Evolutionary conservation across 2,113 vertebrate genomes (phyloP), one percentile per base, ranked within the genome.

Genomic region (Labrus mixtus): DNA sequence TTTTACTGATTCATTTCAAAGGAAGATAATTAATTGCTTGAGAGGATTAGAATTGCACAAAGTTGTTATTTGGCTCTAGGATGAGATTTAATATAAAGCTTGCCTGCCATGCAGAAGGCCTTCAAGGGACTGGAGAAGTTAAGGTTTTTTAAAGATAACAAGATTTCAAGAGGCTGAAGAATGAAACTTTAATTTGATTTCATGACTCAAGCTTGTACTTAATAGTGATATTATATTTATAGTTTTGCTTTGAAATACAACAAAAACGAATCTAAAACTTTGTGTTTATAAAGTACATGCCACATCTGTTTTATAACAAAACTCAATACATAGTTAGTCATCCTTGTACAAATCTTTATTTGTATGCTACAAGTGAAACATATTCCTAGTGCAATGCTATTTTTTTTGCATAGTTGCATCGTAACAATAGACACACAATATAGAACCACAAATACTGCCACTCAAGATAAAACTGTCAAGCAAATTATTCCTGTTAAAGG

Each of bases 131-230:
- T 64, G 8, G 23, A 41, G 51, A 33, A 82, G 68, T 65, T 77
- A 71, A 75, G 46, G 62, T 79, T 63, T 33, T 83, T 76, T 70
- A 68, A 78, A 77, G 65, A 83, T 73, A 77, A 83, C 33, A 76
- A 20, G 51, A 67, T 81, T 79, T 81, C 53, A 65, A 67, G 46
- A 70, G 63, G 69, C 9, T 50, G 17, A 43, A 79, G 9, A 79
- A 70, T 74, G 17, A 39, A 37, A 60, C 50, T 73, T 36, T 55
- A 48, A 73, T 76, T 53, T 70, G 16, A 72, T 68, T 67, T 79
- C 16, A 66, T 23, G 58, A 64, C 39, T 55, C 11, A 60, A 74
- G 25, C 8, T 59, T 62, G 68, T 17, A 65, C 59, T 25, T 50
- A 73, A 4, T 2, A 19, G 29, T 54, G 25, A 75, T 6, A n/a